A percentile compares a stretch with the other conserved stretches of the same genome.
Conservation (phyloP, 1,140 invertebrate genomes). For the Cotesia chilonis region DNA sequence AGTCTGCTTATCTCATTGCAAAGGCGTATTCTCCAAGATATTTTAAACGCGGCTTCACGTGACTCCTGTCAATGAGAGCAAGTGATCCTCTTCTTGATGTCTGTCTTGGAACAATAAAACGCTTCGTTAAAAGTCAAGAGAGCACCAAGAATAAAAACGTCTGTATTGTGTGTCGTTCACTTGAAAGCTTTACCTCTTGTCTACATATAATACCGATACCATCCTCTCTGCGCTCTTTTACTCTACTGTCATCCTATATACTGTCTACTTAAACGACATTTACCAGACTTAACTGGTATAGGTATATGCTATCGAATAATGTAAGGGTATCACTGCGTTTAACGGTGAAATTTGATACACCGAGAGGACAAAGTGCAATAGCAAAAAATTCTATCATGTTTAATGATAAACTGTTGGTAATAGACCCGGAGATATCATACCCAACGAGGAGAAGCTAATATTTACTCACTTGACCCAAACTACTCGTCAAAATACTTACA, state of each 20-base stretch:
- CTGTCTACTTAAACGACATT: no score
- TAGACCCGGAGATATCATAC: not conserved
- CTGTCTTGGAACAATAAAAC: slow-evolving; percentile 7
- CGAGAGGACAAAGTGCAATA: not conserved
- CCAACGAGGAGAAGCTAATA: not conserved
- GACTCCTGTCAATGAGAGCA: not conserved
- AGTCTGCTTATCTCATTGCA: slow-evolving; percentile 15
- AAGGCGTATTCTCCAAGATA: not conserved
- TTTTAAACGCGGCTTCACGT: not conserved
- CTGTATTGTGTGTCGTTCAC: slow-evolving; percentile 7
- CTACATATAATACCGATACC: not conserved
- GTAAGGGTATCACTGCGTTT: not conserved
- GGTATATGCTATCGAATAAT: no score
- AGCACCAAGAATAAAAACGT: not conserved
- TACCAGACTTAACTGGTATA: no score
- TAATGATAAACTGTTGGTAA: slow-evolving; percentile 12
- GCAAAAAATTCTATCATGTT: not conserved
- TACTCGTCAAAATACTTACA: slow-evolving; percentile 6
- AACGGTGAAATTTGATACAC: slow-evolving; percentile 12
- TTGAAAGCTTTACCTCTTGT: slow-evolving; percentile 16
- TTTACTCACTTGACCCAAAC: not conserved
- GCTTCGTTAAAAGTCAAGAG: slow-evolving; percentile 11
- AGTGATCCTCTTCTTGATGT: not conserved
- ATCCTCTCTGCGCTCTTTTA: not conserved
- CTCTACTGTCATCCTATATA: no score